phyloP scores from a whole-genome alignment of 2,113 vertebrate species.

The pig (Sus scrofa) region T2T-Sscrofa CM000824.6:170173001-170173500 shows the following conservation, averaged over 20 bases:
- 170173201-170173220: background rate
- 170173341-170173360: background rate
- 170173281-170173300: background rate
- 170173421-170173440: background rate
- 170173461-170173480: background rate
- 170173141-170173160: background rate
- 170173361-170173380: background rate
- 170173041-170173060: constrained; percentile 8
- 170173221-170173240: background rate
- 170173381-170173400: constrained; percentile 8
- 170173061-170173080: background rate
- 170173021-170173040: background rate
- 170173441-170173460: background rate
- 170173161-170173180: background rate
- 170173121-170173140: background rate
- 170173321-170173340: constrained; percentile 5
- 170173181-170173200: background rate
- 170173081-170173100: background rate
- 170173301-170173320: background rate
- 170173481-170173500: background rate
- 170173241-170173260: background rate
- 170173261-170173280: background rate
- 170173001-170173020: background rate
- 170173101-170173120: background rate
- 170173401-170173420: constrained; percentile 6